Percentiles rank a stretch among this genome's conserved stretches.
Conservation (phyloP, 2,797 vertebrate species). For the Pangasius sanitwongsei region DNA sequence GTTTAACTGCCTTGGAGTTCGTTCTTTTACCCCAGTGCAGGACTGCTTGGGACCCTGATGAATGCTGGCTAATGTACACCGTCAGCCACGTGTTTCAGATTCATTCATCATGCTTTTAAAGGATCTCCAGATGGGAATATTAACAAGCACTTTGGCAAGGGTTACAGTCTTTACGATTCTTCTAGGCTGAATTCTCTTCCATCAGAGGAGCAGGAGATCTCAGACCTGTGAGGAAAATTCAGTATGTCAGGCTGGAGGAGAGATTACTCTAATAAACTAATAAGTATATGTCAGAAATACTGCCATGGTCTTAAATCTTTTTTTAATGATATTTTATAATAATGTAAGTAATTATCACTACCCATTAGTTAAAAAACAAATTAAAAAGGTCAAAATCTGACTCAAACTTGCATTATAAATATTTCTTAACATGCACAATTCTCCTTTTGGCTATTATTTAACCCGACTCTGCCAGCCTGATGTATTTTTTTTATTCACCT, state of each 20-base stretch:
- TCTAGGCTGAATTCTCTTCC: slow-evolving; percentile 52
- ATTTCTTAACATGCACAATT: neutral
- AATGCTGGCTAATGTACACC: slow-evolving; percentile 69
- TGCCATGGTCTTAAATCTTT: neutral
- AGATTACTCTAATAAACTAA: slow-evolving; percentile 37
- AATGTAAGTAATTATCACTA: neutral
- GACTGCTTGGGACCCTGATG: slow-evolving; percentile 65
- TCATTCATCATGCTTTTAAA: slow-evolving; percentile 71
- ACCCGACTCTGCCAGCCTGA: neutral
- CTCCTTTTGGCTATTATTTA: neutral
- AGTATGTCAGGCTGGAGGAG: slow-evolving; percentile 58
- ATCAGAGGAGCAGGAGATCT: slow-evolving; percentile 12
- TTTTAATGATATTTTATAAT: neutral
- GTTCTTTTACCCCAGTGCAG: slow-evolving; percentile 64
- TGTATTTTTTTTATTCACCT: slow-evolving; percentile 18
- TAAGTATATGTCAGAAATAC: slow-evolving; percentile 11
- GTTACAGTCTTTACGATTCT: slow-evolving; percentile 65
- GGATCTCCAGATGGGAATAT: slow-evolving; percentile 70
- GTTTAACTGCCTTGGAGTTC: slow-evolving; percentile 67
- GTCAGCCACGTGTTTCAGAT: slow-evolving; percentile 66
- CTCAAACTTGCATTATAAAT: neutral
- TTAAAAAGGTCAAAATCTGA: neutral
- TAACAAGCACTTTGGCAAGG: slow-evolving; percentile 65
- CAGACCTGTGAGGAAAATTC: neutral
- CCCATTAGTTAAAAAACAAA: neutral